These are phyloP conservation scores for Phengaris alcon DNA, from an alignment of 2,888 invertebrate species.

Conservation along the genomic window DNA sequence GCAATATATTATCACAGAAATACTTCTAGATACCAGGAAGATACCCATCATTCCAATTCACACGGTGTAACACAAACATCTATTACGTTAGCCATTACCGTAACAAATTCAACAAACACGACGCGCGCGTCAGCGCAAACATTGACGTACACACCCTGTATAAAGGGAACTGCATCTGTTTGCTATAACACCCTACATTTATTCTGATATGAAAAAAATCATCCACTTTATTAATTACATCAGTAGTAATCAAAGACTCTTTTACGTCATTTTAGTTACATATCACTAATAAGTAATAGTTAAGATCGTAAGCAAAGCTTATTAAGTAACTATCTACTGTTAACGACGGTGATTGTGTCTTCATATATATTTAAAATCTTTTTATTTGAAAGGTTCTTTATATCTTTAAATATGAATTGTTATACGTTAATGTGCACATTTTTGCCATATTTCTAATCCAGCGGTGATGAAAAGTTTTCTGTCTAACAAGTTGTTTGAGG, in stretches of 20 bases:
- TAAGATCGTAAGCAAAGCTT: no score
- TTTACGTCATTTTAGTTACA: no score
- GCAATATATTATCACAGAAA: not conserved
- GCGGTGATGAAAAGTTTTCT: conserved; percentile 47
- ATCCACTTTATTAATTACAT: not conserved
- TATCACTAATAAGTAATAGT: no score
- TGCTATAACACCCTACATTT: conserved; percentile 44
- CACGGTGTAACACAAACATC: conserved; percentile 38
- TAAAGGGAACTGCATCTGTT: conserved; percentile 54
- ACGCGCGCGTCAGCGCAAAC: conserved; percentile 52
- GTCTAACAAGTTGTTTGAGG: conserved; percentile 59
- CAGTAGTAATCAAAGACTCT: no score
- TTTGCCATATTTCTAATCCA: conserved; percentile 35
- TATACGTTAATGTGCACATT: conserved; percentile 31
- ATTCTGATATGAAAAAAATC: not conserved
- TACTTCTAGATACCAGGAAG: not conserved
- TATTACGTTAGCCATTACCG: conserved; percentile 69
- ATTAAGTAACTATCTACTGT: no score
- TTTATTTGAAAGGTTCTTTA: not conserved
- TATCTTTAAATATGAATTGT: conserved; percentile 2
- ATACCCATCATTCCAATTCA: not conserved
- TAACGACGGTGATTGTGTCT: no score
- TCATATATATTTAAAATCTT: not conserved
- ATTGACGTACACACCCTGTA: conserved; percentile 61
- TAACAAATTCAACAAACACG: conserved; percentile 64